Base-by-base conservation (phyloP, 2,113 vertebrate species). In the Nibea coibor region DNA sequence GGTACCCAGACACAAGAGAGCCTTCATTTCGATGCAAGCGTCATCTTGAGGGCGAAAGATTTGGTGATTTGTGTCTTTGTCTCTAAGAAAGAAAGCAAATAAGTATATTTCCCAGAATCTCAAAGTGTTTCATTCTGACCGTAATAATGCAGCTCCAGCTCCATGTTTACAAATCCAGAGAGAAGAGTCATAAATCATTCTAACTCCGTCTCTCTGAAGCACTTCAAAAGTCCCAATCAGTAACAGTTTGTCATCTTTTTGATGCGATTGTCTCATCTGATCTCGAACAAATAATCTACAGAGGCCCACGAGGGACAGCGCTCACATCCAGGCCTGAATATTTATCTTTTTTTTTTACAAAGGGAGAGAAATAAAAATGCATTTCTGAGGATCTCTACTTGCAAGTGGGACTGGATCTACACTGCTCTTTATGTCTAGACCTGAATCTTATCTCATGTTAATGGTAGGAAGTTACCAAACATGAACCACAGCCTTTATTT, bases 1-100 rank as follows among this genome's bases (percentile, higher is more conserved):
- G 7, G 19, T 26, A 50, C 50, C 51, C 47, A 47, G 51, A 50
- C 69, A 54, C 56, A 62, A 73, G 43, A 61, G 48, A 66, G 77
- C 39, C 53, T 85, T 86, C 73, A 85, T 87, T 89, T 61, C 48
- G 24, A 88, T 75, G 80, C 76, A 71, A 31, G 61, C 53, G 26
- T 6, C 71, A 59, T 78, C 24, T 12, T 19, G 20, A 16, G 56
- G 58, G 9, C 0, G 15, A 50, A 61, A 15, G 59, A 35, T 57
- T 39, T 10, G 5, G 10, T 4, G 47, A 10, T 79, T 39, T 51
- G 42, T 53, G 75, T 70, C 35, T 39, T 39, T 39, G 35, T 9
- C 35, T 53, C 50, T 53, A 10, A 20, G 50, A 20, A n/a, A n/a
- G 20, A 53, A 53, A 10, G 20, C 50, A 53, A 53, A 53, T n/a